phyloP scores from a whole-genome alignment of 2,888 invertebrate genomes.

The Cheilosia impressa region DNA sequence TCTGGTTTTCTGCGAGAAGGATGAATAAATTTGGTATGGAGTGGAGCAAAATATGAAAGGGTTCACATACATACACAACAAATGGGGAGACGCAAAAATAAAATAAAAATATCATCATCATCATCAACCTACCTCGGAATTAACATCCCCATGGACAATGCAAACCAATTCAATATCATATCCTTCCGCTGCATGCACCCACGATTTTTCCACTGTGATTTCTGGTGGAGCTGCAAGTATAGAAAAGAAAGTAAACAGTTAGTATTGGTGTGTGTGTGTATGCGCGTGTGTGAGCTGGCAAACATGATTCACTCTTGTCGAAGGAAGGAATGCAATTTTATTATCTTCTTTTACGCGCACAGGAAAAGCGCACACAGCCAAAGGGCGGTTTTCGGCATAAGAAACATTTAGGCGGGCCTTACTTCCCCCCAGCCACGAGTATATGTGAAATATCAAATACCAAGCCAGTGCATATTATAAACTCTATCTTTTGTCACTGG shows the following conservation, averaged over 20 bases:
- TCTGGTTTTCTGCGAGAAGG: conserved; percentile 26
- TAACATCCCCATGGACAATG: conserved; percentile 86
- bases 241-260: conserved; percentile 63
- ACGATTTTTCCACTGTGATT: conserved; percentile 86
- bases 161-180: conserved; percentile 87
- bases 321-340: conserved; percentile 62
- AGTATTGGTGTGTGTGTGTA: conserved; percentile 34
- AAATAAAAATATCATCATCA: conserved; percentile 16
- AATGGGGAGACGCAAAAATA: background rate
- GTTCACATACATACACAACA: background rate
- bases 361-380: conserved; percentile 27
- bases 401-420: conserved; percentile 24
- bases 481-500: conserved; percentile 56
- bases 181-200: conserved; percentile 87
- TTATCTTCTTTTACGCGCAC: conserved; percentile 48
- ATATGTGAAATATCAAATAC: conserved; percentile 68
- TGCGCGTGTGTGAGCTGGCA: conserved; percentile 21
- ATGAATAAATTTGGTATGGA: conserved; percentile 40
- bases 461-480: conserved; percentile 68
- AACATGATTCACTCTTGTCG: conserved; percentile 61
- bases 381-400: conserved; percentile 23
- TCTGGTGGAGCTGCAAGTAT: conserved; percentile 86
- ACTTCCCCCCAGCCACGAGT: background rate
- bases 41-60: conserved; percentile 29
- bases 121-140: conserved; percentile 83